Evolutionary conservation across 2,888 invertebrate species (phyloP), one percentile per base, ranked within the genome.

Genomic region (Cantharis flavilabris): DNA sequence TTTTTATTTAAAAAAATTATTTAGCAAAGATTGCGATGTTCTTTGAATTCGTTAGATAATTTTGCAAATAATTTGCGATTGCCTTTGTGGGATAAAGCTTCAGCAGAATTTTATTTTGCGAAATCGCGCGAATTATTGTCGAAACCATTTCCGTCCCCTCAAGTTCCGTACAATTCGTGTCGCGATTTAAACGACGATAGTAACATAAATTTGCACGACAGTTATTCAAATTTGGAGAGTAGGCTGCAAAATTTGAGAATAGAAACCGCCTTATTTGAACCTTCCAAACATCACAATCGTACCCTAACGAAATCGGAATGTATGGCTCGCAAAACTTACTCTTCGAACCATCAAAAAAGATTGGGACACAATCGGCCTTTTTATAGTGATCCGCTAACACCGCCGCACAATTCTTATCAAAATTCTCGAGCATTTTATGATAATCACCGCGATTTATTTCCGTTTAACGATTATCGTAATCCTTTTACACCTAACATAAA

Each of bases 21-120:
- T 84, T 83, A 85, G 84, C 85, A 90, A 88, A 88, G 89, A 81
- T 90, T 90, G 85, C 89, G 88, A 81, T 90, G 91, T 79, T 88
- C 89, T 16, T 84, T 91, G 75, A 90, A 90, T 80, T 91, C 91
- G 81, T 87, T 91, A 70, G 90, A 91, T 82, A 89, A 89, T 75
- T 85, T 84, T 71, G 88, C 89, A 71, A 87, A 86, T 69, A 85
- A 85, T 76, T 87, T 91, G 74, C 90, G 92, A 79, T 89, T 94
- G 69, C 93, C 93, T 2, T 87, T 93, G 14, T 94, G 93, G 91
- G 94, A 94, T 86, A 92, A 93, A 85, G 93, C 93, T n/a, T 92
- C 92, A 11, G 93, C 93, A 0, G 94, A 94, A 86, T 93, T 93
- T 85, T 93, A 92, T 84, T 94, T 94, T 84, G 93, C 93, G 62